A percentile compares a stretch with the other conserved stretches of the same genome.
These are phyloP conservation scores for Sebastes matsubarae DNA, from an alignment of 2,797 vertebrate genomes.

Conservation along the genomic window DNA sequence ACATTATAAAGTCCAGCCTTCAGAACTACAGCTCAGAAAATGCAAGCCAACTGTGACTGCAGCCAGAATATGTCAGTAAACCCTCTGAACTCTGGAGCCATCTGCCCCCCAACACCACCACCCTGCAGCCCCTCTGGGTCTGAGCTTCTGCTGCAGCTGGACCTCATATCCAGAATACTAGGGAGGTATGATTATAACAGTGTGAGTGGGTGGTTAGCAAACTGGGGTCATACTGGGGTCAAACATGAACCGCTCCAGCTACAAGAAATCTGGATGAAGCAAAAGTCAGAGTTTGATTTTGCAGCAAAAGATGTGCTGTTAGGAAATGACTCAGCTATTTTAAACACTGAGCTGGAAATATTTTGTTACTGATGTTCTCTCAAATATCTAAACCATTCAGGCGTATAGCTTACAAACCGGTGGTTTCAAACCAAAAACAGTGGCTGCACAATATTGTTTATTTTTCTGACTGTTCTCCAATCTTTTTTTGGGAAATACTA, in stretches of 20 bases:
- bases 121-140: not conserved
- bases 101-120: not conserved
- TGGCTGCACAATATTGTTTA: not conserved
- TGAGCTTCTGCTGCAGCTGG: conserved; percentile 27
- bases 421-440: not conserved
- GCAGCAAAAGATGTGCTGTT: not conserved
- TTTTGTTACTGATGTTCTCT: not conserved
- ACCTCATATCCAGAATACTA: conserved; percentile 4
- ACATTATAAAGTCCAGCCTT: conserved; percentile 46
- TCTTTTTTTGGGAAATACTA: not conserved
- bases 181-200: not conserved
- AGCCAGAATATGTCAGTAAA: conserved; percentile 47
- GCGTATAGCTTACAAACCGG: not conserved
- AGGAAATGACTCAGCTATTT: conserved; percentile 17
- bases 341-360: not conserved
- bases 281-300: not conserved
- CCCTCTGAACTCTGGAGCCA: conserved; percentile 37
- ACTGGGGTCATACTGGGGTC: not conserved
- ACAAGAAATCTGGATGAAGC: not conserved
- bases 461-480: not conserved
- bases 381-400: not conserved
- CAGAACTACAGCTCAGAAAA: conserved; percentile 29
- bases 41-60: conserved; percentile 45
- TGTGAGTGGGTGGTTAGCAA: not conserved
- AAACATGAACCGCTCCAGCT: not conserved